Conservation (phyloP, 2,113 vertebrate species). For the Notothenia rossii region DNA sequence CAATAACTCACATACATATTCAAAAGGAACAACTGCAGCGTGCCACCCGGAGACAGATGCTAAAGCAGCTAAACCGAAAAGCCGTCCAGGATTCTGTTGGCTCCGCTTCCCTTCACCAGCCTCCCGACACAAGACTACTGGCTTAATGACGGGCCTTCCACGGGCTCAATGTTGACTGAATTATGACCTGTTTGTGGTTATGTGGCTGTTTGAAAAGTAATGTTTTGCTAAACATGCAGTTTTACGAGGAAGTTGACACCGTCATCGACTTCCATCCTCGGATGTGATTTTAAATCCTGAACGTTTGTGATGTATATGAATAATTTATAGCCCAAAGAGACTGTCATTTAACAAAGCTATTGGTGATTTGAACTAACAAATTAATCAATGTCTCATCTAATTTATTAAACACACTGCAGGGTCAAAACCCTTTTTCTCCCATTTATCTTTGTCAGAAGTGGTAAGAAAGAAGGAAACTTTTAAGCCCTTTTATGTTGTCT, state of each 20-base stretch:
- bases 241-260: conserved; percentile 46
- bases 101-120: conserved; percentile 20
- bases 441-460: conserved; percentile 64
- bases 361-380: conserved; percentile 67
- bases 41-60: conserved; percentile 68
- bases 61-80: conserved; percentile 67
- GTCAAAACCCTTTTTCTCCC: conserved; percentile 49
- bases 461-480: conserved; percentile 26
- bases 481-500: conserved; percentile 20
- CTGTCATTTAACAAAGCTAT: conserved; percentile 73
- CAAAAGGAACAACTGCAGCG: conserved; percentile 69
- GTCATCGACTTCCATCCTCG: conserved; percentile 53
- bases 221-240: conserved; percentile 61
- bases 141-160: conserved; percentile 44
- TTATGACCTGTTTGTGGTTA: conserved; percentile 33
- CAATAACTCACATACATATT: conserved; percentile 83
- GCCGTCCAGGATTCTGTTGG: conserved; percentile 45
- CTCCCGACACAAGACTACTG: conserved; percentile 24
- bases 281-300: conserved; percentile 45
- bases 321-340: conserved; percentile 58
- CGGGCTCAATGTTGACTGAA: conserved; percentile 40
- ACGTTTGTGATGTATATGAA: conserved; percentile 65
- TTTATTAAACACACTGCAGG: conserved; percentile 69
- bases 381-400: conserved; percentile 71
- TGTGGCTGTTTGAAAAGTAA: conserved; percentile 41